phyloP scores from a whole-genome alignment of 2,797 vertebrate genomes.

The Halcyon badia region DNA sequence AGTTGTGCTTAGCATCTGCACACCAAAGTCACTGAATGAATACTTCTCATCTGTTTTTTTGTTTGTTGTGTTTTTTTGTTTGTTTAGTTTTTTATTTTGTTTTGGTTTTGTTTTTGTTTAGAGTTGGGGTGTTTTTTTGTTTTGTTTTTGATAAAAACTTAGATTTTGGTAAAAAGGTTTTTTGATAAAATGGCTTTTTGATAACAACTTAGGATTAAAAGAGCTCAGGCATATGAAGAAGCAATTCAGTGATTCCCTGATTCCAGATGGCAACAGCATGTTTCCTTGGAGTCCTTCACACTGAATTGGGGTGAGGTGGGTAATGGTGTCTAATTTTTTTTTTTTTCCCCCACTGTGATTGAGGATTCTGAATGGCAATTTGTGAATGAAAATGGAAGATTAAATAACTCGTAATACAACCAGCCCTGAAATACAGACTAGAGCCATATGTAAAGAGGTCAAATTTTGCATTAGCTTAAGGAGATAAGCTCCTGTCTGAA shows the following conservation, averaged over 20 bases:
- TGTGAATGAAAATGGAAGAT: neutral
- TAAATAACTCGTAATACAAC: neutral
- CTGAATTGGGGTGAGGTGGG: neutral
- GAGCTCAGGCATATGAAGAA: neutral
- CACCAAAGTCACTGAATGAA: neutral
- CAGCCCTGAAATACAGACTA: fast-evolving
- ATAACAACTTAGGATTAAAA: neutral
- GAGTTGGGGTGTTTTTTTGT: no score
- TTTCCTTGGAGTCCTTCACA: neutral
- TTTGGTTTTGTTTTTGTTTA: neutral
- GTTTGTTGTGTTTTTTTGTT: no score
- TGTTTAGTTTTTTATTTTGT: neutral
- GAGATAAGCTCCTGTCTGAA: neutral
- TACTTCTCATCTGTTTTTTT: neutral
- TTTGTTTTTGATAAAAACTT: neutral
- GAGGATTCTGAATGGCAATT: neutral
- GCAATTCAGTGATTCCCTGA: neutral
- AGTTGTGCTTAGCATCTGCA: neutral
- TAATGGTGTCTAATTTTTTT: fast-evolving
- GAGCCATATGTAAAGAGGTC: neutral
- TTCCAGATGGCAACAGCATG: fast-evolving
- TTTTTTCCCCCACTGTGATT: neutral
- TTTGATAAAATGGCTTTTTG: no score
- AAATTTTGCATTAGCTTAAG: neutral
- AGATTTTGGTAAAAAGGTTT: neutral